Evolutionary conservation across 2,113 vertebrate genomes (phyloP).

Genomic region (Halcyon malimbica): DNA sequence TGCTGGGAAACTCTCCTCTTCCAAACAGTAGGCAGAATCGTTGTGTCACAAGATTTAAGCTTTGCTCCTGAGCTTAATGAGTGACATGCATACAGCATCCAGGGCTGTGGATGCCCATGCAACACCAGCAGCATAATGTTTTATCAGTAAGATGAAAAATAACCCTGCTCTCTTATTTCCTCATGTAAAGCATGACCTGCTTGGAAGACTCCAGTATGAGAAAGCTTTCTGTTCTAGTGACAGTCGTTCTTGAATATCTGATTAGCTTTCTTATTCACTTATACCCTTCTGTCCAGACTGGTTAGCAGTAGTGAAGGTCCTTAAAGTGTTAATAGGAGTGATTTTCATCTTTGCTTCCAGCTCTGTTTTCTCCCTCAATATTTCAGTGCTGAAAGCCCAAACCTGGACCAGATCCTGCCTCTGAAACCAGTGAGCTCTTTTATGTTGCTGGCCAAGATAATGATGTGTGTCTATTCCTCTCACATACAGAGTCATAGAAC

Average conservation of each 20-base stretch:
- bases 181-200: not conserved
- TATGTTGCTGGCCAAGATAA: too few relatives aligned
- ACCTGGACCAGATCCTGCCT: not conserved
- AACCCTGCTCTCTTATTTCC: not conserved
- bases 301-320: not conserved
- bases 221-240: not conserved
- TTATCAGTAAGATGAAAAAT: not conserved
- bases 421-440: not conserved
- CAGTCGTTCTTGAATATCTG: not conserved
- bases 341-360: not conserved
- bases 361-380: not conserved
- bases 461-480: not conserved
- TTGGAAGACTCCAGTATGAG: not conserved
- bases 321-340: not conserved
- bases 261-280: not conserved
- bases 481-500: not conserved
- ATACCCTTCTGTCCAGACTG: not conserved
- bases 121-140: not conserved
- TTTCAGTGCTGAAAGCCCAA: not conserved
- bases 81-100: not conserved
- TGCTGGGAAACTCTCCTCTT: not conserved
- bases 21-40: not conserved
- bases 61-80: not conserved
- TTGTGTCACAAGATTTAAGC: not conserved
- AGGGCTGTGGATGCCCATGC: not conserved